Conservation (phyloP, 2,888 invertebrate genomes). For the Drosophila antonietae region DNA sequence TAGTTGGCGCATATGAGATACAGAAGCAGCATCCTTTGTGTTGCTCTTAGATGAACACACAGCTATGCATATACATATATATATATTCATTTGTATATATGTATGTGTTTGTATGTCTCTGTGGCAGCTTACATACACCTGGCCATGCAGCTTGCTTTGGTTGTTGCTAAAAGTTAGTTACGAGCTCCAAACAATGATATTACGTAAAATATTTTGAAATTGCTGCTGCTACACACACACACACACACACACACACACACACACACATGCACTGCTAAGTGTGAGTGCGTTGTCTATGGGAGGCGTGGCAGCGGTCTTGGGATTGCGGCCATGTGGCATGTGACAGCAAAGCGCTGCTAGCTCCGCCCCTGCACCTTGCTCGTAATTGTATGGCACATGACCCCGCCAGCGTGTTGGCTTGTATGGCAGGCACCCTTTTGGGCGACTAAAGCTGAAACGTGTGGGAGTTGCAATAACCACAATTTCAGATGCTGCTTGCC, state of each 20-base stretch:
- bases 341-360: conserved; percentile 73
- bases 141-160: conserved; percentile 48
- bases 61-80: not conserved
- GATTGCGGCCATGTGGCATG: conserved; percentile 78
- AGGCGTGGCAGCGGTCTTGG: conserved; percentile 68
- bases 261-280: conserved; percentile 2
- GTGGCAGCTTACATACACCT: conserved; percentile 24
- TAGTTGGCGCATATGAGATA: conserved; percentile 73
- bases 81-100: conserved; percentile 6
- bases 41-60: conserved; percentile 25
- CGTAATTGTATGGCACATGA: conserved; percentile 81
- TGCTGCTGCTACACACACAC: conserved; percentile 39
- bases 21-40: conserved; percentile 60
- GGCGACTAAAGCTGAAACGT: conserved; percentile 15
- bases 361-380: conserved; percentile 75
- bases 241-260: not conserved
- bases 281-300: conserved; percentile 28
- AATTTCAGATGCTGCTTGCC: conserved; percentile 66
- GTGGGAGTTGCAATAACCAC: conserved; percentile 69
- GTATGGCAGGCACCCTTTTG: conserved; percentile 64
- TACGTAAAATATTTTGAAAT: conserved; percentile 80
- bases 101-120: conserved; percentile 1
- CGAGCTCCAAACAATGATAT: conserved; percentile 80
- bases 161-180: conserved; percentile 75
- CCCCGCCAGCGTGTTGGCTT: conserved; percentile 57